Evolutionary conservation across 2,797 vertebrate genomes (phyloP), one percentile per base, ranked within the genome.

Genomic region (Anomalospiza imberbis): DNA sequence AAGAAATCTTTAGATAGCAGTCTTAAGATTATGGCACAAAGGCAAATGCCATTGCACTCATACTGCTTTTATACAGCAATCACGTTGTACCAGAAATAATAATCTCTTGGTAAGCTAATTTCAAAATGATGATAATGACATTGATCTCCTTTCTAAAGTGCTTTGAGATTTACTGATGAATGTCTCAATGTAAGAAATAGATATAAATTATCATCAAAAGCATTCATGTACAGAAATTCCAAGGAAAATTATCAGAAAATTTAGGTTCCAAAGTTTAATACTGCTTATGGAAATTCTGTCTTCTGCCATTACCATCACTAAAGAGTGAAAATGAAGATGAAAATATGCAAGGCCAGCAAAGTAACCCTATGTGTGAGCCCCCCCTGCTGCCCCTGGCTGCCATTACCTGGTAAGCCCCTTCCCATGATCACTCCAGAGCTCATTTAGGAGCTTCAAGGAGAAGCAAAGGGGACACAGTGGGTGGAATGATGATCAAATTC

Each of bases 121-220:
- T 96, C 88, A 70, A 96, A 94, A 95, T 93, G 34, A 95, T 91
- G 94, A 92, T 95, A 95, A 96, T 96, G 95, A 95, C 90, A 95
- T 91, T 95, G 94, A 95, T 95, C 90, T 95, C 86, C 90, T 95
- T 93, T 95, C 88, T 93, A 79, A 95, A 96, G 93, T 92, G 93
- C 90, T 91, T 87, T 89, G 86, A 96, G 90, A 93, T 95, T 93
- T 95, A 90, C 93, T 95, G 91, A 95, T 96, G 94, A 96, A 91
- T 38, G 93, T 90, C 93, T 95, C 6, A 4, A 85, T 95, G 88
- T 74, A 91, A 95, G 88, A 95, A 95, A 93, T 87, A 95, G 95
- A 95, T 94, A 91, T 63, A 95, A 95, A 96, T 96, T 95, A 96
- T 93, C 90, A 88, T 95, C 95, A 95, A 75, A 95, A 92, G 77